Evolutionary conservation across 2,113 vertebrate species (phyloP).

Genomic region (Egretta garzetta): DNA sequence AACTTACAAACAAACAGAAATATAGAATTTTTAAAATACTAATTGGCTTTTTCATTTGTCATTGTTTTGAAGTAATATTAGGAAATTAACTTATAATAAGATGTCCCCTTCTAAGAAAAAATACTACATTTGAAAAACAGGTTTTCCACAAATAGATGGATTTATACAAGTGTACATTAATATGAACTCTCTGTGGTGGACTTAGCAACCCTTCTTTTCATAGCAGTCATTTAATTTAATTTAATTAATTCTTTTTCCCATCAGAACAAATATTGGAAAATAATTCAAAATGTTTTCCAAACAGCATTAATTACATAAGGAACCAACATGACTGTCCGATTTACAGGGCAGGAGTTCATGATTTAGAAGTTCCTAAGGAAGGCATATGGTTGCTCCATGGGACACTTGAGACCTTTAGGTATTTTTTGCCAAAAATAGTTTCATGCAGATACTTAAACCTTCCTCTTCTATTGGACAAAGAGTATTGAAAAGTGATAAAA

Average conservation of each 20-base stretch:
- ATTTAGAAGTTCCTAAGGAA: not conserved
- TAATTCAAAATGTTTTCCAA: not conserved
- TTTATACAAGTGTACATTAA: not conserved
- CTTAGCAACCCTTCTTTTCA: not conserved
- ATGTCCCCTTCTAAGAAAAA: not conserved
- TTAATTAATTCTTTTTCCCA: not conserved
- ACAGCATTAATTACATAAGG: not conserved
- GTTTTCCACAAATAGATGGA: not conserved
- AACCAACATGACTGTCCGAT: not conserved
- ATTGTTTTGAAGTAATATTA: not conserved
- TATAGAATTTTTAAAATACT: not conserved
- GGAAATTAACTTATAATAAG: not conserved
- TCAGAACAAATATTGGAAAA: not conserved
- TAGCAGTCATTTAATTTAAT: not conserved
- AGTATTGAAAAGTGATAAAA: not conserved
- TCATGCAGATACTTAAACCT: not conserved
- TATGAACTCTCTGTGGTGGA: not conserved
- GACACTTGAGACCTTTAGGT: not conserved
- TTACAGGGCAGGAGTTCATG: not conserved
- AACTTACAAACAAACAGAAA: not conserved
- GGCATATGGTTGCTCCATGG: not conserved
- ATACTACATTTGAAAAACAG: not conserved
- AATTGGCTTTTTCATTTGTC: not conserved
- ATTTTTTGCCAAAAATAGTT: not conserved
- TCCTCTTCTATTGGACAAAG: not conserved